These are phyloP conservation scores for Cydia splendana DNA, from an alignment of 1,140 invertebrate species.

Conservation along the genomic window DNA sequence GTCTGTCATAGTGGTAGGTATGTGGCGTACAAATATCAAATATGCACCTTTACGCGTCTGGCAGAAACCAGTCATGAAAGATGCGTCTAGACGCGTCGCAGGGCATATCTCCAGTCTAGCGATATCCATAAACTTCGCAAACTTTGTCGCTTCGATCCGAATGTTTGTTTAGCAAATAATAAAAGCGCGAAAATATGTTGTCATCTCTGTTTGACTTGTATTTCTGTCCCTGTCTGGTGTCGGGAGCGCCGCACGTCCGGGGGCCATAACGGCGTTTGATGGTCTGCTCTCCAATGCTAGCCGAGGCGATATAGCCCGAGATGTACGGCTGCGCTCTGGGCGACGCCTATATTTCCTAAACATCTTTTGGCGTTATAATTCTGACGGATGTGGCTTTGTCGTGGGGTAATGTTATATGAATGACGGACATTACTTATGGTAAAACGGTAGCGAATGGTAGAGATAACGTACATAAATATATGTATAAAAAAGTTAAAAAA, in stretches of 20 bases:
- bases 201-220: conserved; percentile 54
- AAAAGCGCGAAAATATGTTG: conserved; percentile 67
- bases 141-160: conserved; percentile 49
- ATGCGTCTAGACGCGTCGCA: conserved; percentile 10
- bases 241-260: conserved; percentile 81
- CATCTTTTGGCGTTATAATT: conserved; percentile 76
- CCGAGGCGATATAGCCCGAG: conserved; percentile 85
- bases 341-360: conserved; percentile 79
- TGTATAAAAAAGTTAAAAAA: no score
- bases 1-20: background rate
- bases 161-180: conserved; percentile 73
- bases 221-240: conserved; percentile 77
- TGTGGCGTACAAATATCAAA: background rate
- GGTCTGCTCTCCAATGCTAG: conserved; percentile 90
- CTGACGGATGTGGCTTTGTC: conserved; percentile 66
- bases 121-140: conserved; percentile 26
- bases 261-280: conserved; percentile 84
- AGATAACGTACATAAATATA: no score
- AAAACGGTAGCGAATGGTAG: no score
- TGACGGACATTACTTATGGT: background rate
- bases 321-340: conserved; percentile 86
- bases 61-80: conserved; percentile 2
- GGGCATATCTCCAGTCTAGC: conserved; percentile 28
- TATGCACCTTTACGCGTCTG: background rate
- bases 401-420: conserved; percentile 38